These are phyloP conservation scores for Anticlea derivata DNA, from an alignment of 2,888 invertebrate species.

Conservation along the genomic window DNA sequence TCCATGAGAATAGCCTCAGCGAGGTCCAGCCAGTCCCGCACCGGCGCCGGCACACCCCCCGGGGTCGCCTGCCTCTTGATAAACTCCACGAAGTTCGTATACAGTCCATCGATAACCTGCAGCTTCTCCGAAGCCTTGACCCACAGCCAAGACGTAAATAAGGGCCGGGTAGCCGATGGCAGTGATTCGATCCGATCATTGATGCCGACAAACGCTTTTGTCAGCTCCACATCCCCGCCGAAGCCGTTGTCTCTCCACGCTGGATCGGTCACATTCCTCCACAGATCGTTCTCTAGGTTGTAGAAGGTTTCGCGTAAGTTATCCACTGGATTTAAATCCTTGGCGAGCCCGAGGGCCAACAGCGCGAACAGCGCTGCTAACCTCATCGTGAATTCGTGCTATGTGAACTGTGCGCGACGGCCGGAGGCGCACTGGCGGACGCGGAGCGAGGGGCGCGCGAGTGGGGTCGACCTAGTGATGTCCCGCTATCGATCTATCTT, in stretches of 20 bases:
- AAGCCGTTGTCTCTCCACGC: conserved; percentile 61
- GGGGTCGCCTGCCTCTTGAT: conserved; percentile 71
- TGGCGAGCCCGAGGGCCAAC: conserved; percentile 52
- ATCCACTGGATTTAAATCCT: conserved; percentile 80
- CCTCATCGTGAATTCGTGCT: conserved; percentile 54
- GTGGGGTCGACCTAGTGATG: conserved; percentile 63
- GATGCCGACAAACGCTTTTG: conserved; percentile 83
- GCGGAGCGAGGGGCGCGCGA: conserved; percentile 57
- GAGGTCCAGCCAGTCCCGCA: conserved; percentile 83
- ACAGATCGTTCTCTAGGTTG: conserved; percentile 80
- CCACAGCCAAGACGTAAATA: conserved; percentile 85
- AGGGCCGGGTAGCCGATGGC: conserved; percentile 53
- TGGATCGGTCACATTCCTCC: conserved; percentile 72
- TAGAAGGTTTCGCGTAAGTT: conserved; percentile 84
- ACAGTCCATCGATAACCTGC: conserved; percentile 85
- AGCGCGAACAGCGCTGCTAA: conserved; percentile 63
- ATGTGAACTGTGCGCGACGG: conserved; percentile 49
- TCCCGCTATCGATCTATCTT: conserved; percentile 26
- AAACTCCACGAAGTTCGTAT: conserved; percentile 86
- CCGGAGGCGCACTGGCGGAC: conserved; percentile 58
- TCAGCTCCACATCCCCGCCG: conserved; percentile 82
- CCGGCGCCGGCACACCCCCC: conserved; percentile 65
- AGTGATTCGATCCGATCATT: conserved; percentile 76
- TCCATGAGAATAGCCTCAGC: conserved; percentile 87
- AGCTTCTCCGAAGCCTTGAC: conserved; percentile 84